Base-by-base conservation (phyloP, 1,140 invertebrate species). In the Drosophila punjabiensis region DNA sequence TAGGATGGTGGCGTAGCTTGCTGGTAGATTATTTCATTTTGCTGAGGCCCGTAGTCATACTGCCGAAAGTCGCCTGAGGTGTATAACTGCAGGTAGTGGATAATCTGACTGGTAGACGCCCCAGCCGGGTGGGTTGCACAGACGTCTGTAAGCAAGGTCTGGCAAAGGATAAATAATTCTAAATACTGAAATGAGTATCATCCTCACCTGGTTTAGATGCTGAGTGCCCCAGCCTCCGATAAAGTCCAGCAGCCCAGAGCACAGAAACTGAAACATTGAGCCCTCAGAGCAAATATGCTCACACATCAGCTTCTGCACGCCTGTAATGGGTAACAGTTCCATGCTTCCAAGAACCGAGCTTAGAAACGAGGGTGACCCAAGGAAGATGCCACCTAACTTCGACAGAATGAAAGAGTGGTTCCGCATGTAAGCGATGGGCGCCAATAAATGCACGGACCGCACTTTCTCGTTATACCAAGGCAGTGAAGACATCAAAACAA, bases 391-490 rank as follows among this genome's bases (percentile, higher is more conserved):
- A 8, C 85, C 88, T 56, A 93, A 45, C 48, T 94, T 90, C 0
- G 95, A 88, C 2, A 95, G 61, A 4, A 95, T 92, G 93, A 94
- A 95, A 9, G 91, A 94, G 30, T 94, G 93, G 45, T 95, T 92
- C 1, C 85, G 79, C 93, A 94, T 93, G 66, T 93, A 95, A 4
- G 94, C 94, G 5, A 96, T 94, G 3, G 96, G 95, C 0, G 95
- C 95, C 50, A 96, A 85, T 33, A 95, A 93, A 61, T 95, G 93
- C 58, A 94, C 93, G 5, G 91, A 92, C 20, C 89, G 86, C 43
- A 95, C 94, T 87, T 95, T 95, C 4, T 93, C 81, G 73, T 95
- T 95, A 76, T 96, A 96, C 79, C 95, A 94, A 0, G 95, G 95
- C 52, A 85, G 84, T 75, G 94, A 88, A 4, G 94, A 94, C 66